Percentiles rank a stretch among this genome's conserved stretches.
phyloP scores from a whole-genome alignment of 2,797 vertebrate genomes.

The Chaenodraco wilsoni region DNA sequence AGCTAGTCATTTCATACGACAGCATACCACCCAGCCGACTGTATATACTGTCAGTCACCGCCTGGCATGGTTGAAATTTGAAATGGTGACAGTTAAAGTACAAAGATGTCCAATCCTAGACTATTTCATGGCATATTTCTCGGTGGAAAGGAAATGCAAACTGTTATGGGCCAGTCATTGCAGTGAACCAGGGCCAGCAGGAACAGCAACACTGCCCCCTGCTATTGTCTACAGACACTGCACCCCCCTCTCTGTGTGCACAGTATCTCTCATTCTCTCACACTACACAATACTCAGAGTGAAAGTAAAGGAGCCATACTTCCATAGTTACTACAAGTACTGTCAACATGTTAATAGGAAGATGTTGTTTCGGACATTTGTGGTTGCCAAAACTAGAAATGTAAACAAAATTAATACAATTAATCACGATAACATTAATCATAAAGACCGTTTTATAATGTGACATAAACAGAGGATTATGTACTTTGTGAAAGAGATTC shows the following conservation, averaged over 20 bases:
- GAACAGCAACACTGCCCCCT: conserved; percentile 81
- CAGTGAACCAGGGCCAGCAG: conserved; percentile 47
- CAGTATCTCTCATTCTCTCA: neutral
- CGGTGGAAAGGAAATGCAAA: conserved; percentile 77
- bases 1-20: conserved; percentile 77
- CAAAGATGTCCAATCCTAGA: conserved; percentile 83
- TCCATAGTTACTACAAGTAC: neutral
- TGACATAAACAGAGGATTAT: neutral
- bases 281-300: neutral
- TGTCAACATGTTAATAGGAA: neutral
- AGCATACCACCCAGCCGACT: conserved; percentile 76
- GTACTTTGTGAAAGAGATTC: neutral
- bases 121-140: conserved; percentile 83
- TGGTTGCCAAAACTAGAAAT: neutral
- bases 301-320: conserved; percentile 1
- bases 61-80: conserved; percentile 80
- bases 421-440: too few species aligned
- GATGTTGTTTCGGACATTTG: neutral
- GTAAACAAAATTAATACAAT: neutral
- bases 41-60: conserved; percentile 78
- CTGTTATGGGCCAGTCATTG: conserved; percentile 65
- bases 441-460: too few species aligned
- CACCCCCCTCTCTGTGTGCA: conserved; percentile 34
- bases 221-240: conserved; percentile 65
- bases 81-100: conserved; percentile 86